Evolutionary conservation across 2,797 vertebrate genomes (phyloP).

Genomic region (Varecia variegata): DNA sequence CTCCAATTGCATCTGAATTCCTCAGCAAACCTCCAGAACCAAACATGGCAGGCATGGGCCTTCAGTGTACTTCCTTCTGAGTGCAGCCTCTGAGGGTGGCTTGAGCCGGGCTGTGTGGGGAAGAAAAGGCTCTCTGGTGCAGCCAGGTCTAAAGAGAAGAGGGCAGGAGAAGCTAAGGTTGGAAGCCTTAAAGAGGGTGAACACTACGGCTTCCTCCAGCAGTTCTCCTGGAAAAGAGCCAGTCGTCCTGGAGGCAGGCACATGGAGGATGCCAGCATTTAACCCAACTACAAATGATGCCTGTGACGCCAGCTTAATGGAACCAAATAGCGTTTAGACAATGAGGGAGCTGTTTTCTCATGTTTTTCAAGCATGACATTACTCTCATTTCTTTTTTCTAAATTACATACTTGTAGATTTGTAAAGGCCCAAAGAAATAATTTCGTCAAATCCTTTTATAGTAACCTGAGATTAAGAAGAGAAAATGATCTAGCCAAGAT

Average conservation of each 20-base stretch:
- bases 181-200: not conserved
- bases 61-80: not conserved
- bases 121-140: not conserved
- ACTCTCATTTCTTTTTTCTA: not conserved
- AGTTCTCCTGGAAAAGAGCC: constrained; percentile 31
- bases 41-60: not conserved
- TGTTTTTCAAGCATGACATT: constrained; percentile 9
- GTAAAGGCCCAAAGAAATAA: not conserved
- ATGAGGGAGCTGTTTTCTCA: constrained; percentile 24
- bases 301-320: not conserved
- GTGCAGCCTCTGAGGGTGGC: not conserved
- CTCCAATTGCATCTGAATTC: constrained; percentile 26
- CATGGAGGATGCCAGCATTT: constrained; percentile 31
- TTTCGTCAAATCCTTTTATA: not conserved
- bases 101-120: not conserved
- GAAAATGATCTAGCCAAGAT: not conserved
- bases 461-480: not conserved
- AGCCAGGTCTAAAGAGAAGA: not conserved
- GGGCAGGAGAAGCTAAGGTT: not conserved
- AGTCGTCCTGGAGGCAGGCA: not conserved
- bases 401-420: constrained; percentile 11
- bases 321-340: constrained; percentile 31
- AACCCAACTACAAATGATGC: not conserved
- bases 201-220: not conserved
- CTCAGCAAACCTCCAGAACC: not conserved